Percentiles rank a stretch among this genome's conserved stretches.
These are phyloP conservation scores for Pemphigus obesinymphae DNA, from an alignment of 1,140 invertebrate species.

Conservation along the genomic window DNA sequence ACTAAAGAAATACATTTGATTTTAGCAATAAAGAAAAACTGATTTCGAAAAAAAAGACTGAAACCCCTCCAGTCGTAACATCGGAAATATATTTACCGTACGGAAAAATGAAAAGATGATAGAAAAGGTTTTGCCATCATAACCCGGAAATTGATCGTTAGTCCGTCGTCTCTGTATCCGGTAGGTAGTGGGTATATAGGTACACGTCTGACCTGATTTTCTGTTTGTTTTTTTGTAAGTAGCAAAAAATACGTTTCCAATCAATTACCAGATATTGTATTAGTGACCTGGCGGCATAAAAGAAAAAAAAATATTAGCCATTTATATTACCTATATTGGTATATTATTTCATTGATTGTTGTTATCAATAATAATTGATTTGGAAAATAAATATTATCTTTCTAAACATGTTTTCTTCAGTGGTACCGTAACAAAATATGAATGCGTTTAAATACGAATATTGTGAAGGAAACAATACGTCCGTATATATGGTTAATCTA, in stretches of 20 bases:
- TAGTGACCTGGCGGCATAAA: background rate
- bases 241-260: background rate
- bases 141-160: conserved; percentile 1
- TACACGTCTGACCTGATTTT: background rate
- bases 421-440: no score
- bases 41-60: no score
- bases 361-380: no score
- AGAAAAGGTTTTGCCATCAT: background rate
- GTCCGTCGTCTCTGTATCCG: background rate
- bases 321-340: no score
- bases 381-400: no score
- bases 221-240: background rate
- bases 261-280: background rate
- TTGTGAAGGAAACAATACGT: no score
- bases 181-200: background rate
- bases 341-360: no score
- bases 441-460: no score
- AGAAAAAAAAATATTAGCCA: background rate
- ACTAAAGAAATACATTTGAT: no score
- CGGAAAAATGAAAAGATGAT: background rate
- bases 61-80: background rate
- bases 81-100: background rate
- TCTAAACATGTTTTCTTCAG: no score
- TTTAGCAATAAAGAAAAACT: no score
- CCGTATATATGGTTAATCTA: no score